Evolutionary conservation across 2,888 invertebrate species (phyloP), one percentile per base, ranked within the genome.

Genomic region (Pilophorus perplexus): DNA sequence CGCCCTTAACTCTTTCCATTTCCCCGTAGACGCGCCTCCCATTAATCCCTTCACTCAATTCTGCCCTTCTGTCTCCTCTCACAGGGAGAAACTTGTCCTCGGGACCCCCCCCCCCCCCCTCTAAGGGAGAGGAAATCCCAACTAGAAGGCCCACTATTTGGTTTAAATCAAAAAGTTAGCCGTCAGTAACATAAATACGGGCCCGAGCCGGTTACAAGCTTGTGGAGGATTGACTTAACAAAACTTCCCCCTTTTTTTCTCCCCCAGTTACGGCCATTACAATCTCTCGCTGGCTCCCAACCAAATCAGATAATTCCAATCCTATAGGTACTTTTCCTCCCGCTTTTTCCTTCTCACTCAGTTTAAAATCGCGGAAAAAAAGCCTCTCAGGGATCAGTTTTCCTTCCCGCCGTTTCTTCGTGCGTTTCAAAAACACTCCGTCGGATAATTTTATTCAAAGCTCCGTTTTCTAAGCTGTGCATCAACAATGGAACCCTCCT

Each of bases 141-240:
- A 52, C 52, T 27, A 28, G 52, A 27, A n/a, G 14, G 46, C 14
- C 52, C 28, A 52, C 52, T 52, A 52, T 52, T 52, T 52, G 52
- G 52, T 28, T 52, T 52, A 52, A 52, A 52, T 52, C 52, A 52
- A 52, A 50, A 52, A 52, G 52, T 52, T 52, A 52, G n/a, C 52
- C 23, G 52, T 3, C 52, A 16, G 28, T 52, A 52, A 52, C 52
- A 52, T 52, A 52, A 52, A 52, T 28, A 52, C 52, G 5, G 2
- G 10, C 28, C 25, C 52, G 14, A 25, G 27, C 52, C 52, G 3
- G 52, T 52, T 52, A 52, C 52, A 28, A n/a, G 52, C 52, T 52
- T 28, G 52, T 16, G 52, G 16, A 14, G n/a, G 48, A 28, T 52
- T 52, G 52, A 52, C 52, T 52, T 14, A 50, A 23, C 48, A n/a